Evolutionary conservation across 2,888 invertebrate genomes (phyloP).

Genomic region (Lagria hirta): DNA sequence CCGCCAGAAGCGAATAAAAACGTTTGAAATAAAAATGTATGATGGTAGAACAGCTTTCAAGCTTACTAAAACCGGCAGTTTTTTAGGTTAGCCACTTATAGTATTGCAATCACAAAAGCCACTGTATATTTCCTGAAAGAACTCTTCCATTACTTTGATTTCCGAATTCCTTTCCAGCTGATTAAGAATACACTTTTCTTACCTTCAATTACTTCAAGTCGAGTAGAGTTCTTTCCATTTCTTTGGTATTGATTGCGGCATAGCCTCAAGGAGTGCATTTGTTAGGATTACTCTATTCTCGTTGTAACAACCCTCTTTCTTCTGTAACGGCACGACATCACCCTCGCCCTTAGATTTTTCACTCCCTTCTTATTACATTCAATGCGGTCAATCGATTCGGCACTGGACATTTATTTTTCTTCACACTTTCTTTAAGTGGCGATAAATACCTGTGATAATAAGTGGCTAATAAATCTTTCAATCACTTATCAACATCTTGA

Average conservation of each 20-base stretch:
- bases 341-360: slow-evolving; percentile 30
- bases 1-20: no score
- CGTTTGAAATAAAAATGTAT: no score
- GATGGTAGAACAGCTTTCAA: no score
- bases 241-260: slow-evolving; percentile 12
- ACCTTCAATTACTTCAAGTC: slow-evolving; percentile 9
- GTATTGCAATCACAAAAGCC: no score
- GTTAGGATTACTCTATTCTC: slow-evolving; percentile 28
- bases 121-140: slow-evolving; percentile 14
- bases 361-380: slow-evolving; percentile 33
- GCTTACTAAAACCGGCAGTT: no score
- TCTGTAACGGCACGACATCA: slow-evolving; percentile 28
- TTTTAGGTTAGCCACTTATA: no score
- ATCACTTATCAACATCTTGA: slow-evolving; percentile 15
- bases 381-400: slow-evolving; percentile 32
- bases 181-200: slow-evolving; percentile 6
- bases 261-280: slow-evolving; percentile 22
- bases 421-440: slow-evolving; percentile 29
- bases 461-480: slow-evolving; percentile 22
- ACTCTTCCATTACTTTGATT: slow-evolving; percentile 1
- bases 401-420: slow-evolving; percentile 28
- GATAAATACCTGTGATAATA: slow-evolving; percentile 29
- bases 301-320: slow-evolving; percentile 24
- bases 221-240: slow-evolving; percentile 6
- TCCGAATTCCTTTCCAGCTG: slow-evolving; percentile 1